Evolutionary conservation across 2,888 invertebrate species (phyloP).

Genomic region (Tipula helvola): DNA sequence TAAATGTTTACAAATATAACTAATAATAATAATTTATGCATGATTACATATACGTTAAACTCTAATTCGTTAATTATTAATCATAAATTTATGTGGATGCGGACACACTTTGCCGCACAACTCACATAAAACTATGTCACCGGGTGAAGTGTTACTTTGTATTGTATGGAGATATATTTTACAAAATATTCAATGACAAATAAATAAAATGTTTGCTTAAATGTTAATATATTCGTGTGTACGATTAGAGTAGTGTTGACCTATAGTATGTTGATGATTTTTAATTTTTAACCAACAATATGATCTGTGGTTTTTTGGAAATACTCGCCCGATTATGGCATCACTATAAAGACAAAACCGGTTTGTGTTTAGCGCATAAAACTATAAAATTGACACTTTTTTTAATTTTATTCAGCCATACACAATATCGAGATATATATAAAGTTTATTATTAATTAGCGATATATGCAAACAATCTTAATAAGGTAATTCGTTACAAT

Average conservation of each 20-base stretch:
- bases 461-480: neutral
- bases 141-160: neutral
- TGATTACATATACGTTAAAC: neutral
- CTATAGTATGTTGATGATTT: neutral
- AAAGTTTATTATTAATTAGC: neutral
- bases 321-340: neutral
- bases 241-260: neutral
- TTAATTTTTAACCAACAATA: too few species aligned
- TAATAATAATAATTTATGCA: neutral
- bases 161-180: neutral
- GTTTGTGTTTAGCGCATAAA: neutral
- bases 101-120: neutral
- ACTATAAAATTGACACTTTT: neutral
- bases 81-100: neutral
- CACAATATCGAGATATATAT: neutral
- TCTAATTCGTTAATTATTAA: neutral
- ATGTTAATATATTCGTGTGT: neutral
- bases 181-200: neutral
- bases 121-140: neutral
- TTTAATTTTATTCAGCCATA: neutral
- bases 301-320: too few species aligned
- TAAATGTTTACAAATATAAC: neutral
- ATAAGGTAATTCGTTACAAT: neutral
- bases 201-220: neutral
- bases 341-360: neutral